Evolutionary conservation across 2,113 vertebrate species (phyloP).

Genomic region (Zapornia atra): DNA sequence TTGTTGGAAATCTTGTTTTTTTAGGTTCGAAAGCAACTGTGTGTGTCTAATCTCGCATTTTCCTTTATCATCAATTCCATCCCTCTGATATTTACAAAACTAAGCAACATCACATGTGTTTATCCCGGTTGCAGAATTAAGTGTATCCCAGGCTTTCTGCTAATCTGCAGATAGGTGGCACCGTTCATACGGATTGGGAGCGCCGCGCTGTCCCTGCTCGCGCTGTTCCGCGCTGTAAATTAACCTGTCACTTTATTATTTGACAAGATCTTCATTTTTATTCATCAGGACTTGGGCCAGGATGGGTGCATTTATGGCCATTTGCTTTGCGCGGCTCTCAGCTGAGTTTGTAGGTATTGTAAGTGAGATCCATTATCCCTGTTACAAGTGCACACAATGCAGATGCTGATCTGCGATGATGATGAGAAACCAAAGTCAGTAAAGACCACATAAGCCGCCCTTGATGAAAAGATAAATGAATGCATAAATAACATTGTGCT

Average conservation of each 20-base stretch:
- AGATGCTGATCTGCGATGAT: slow-evolving; percentile 83
- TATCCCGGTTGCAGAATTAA: slow-evolving; percentile 72
- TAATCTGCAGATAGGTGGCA: slow-evolving; percentile 96
- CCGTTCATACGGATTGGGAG: slow-evolving; percentile 89
- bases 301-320: slow-evolving; percentile 85
- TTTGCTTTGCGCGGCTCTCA: slow-evolving; percentile 83
- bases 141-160: slow-evolving; percentile 76
- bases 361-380: slow-evolving; percentile 88
- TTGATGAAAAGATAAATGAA: slow-evolving; percentile 94
- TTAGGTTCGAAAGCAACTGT: slow-evolving; percentile 81
- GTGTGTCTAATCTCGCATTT: slow-evolving; percentile 87
- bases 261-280: slow-evolving; percentile 93
- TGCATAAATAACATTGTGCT: slow-evolving; percentile 90
- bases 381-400: slow-evolving; percentile 88
- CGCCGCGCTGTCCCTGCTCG: slow-evolving; percentile 69
- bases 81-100: slow-evolving; percentile 88
- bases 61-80: slow-evolving; percentile 89
- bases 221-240: slow-evolving; percentile 84
- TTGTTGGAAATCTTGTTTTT: slow-evolving; percentile 87
- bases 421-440: slow-evolving; percentile 88
- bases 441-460: slow-evolving; percentile 89
- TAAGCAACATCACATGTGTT: slow-evolving; percentile 81
- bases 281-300: slow-evolving; percentile 86
- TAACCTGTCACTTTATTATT: slow-evolving; percentile 92
- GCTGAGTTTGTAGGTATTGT: slow-evolving; percentile 87